Base-by-base conservation (phyloP, 1,140 invertebrate genomes). In the Steinernema feltiae region DNA sequence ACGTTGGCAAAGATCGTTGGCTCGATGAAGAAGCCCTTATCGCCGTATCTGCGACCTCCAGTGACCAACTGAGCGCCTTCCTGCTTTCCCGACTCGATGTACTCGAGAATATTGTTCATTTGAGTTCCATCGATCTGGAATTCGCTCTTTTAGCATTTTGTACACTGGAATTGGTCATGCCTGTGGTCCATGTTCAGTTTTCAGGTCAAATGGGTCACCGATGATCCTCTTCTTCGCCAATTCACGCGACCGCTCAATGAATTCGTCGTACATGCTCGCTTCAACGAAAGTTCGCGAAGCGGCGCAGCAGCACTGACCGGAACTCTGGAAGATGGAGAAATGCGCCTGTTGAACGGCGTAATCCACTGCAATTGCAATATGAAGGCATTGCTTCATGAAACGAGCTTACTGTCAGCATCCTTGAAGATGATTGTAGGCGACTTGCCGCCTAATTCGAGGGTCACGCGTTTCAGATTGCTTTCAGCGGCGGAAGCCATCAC, bases 1-100 rank as follows among this genome's bases (percentile, higher is more conserved):
- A 98, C 95, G 87, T 97, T 90, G 18, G 92, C 91, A 88, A 99
- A 99, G 0, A 99, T 94, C 0, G 97, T 99, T 24, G 97, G 97
- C 84, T 95, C 88, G 18, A 99, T 89, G 86, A 92, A 99, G 87
- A 93, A 98, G 0, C 97, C 97, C 75, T 90, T 90, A 32, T 88
- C 88, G 0, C 92, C 91, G 31, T 46, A 75, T 48, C 77, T 70
- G 17, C 27, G 35, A 31, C 75, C 76, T 70, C 41, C 97, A 53
- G 90, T 88, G 17, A 93, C 89, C 46, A 98, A 86, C 82, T 91
- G 91, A 46, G 97, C 97, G 29, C 96, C 96, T 87, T 98, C 90
- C 73, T 91, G 88, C 84, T 92, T 91, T 2, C 93, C 93, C 71
- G 89, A 90, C 48, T 92, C 90, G 75, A 96, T 92, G 70, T 92